Percentiles rank a stretch among this genome's conserved stretches.
Conservation (phyloP, 92 coral and sea anemone species). For the Phymanthus crucifer region DNA sequence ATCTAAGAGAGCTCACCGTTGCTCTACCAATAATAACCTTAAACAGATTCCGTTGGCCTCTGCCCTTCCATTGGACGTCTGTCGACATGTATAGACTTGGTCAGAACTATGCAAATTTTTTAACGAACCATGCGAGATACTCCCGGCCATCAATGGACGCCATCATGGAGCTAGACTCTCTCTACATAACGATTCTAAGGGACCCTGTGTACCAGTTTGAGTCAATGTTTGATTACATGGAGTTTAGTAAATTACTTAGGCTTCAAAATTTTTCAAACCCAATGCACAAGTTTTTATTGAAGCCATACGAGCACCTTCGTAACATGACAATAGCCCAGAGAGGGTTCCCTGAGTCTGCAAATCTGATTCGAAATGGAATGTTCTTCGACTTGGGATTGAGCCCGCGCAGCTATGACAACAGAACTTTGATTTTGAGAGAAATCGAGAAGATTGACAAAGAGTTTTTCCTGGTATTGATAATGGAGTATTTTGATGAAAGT, state of each 20-base stretch:
- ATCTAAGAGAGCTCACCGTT: slow-evolving; percentile 77
- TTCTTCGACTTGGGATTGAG: slow-evolving; percentile 83
- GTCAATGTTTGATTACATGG: slow-evolving; percentile 95
- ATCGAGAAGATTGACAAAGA: slow-evolving; percentile 64
- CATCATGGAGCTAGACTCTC: slow-evolving; percentile 75
- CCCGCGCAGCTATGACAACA: slow-evolving; percentile 63
- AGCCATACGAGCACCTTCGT: slow-evolving; percentile 61
- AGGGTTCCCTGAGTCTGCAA: slow-evolving; percentile 68
- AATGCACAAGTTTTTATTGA: slow-evolving; percentile 63
- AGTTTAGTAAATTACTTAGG: slow-evolving; percentile 47
- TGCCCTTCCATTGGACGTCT: slow-evolving; percentile 77
- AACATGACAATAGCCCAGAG: slow-evolving; percentile 40
- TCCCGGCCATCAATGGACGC: slow-evolving; percentile 71
- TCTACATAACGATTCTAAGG: slow-evolving; percentile 84
- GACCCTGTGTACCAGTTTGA: slow-evolving; percentile 90
- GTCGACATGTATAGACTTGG: slow-evolving; percentile 85
- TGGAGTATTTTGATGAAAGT: slow-evolving; percentile 98
- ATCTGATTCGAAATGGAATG: slow-evolving; percentile 90
- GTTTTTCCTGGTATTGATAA: slow-evolving; percentile 79
- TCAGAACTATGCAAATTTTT: slow-evolving; percentile 78
- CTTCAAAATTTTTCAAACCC: slow-evolving; percentile 60
- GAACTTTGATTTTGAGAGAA: slow-evolving; percentile 41
- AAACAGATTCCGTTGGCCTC: slow-evolving; percentile 94
- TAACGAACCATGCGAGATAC: slow-evolving; percentile 95
- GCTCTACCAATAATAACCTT: slow-evolving; percentile 65